Evolutionary conservation across 2,888 invertebrate genomes (phyloP), one percentile per base, ranked within the genome.

Genomic region (Athetis lepigone): DNA sequence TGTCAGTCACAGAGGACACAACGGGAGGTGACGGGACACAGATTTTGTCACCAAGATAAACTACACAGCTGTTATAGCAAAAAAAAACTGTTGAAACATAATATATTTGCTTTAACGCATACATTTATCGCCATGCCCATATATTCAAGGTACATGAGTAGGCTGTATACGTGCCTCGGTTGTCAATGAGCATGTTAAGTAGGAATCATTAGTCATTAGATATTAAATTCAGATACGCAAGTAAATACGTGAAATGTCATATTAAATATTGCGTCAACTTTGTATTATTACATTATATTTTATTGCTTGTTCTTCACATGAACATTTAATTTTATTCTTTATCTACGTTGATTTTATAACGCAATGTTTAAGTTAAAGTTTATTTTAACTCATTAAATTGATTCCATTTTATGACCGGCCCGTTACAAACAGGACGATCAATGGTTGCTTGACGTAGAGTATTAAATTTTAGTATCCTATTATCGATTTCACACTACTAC

Each of bases 401-500:
- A 70, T 75, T 78, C 37, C 50, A 50, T 66, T 76, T 64, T 65
- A 74, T 65, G 68, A 60, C 27, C 65, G 59, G 40, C 43, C 76
- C 65, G 77, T 71, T 73, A 73, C 60, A 73, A 70, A 61, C 67
- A 67, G 65, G 71, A 65, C 72, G 71, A 63, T 49, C 54, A 74
- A 67, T 69, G 70, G 64, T 71, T 61, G 52, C 63, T 67, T 66
- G 61, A 66, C 64, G 72, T 66, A 65, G 49, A 77, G 74, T 64
- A 82, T 80, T 73, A 83, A 84, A 80, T 80, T 85, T 84, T 85
- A 87, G 78, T 81, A 79, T 77, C 81, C 83, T 77, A 87, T 89
- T 88, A 89, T 85, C 83, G 83, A 86, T 86, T 84, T 86, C 84
- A 85, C 89, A 87, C 85, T 80, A 73, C 76, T 83, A 75, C 84